These are phyloP conservation scores for Bradynema listronoti DNA, from an alignment of 1,140 invertebrate genomes.

Conservation along the genomic window DNA sequence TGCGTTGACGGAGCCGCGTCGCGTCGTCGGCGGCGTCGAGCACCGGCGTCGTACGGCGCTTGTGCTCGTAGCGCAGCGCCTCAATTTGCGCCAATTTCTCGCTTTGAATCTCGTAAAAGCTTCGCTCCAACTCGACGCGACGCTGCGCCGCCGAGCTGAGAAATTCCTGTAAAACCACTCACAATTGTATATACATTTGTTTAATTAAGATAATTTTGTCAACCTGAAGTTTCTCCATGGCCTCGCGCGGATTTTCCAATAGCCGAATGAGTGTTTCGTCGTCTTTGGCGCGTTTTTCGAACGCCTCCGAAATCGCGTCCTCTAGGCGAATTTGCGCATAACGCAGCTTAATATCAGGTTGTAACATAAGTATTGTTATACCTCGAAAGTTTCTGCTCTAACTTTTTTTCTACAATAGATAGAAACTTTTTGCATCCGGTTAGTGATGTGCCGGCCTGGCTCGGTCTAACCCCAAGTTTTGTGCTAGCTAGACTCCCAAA, in stretches of 20 bases:
- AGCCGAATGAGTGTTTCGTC: constrained; percentile 15
- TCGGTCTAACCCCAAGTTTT: too few relatives aligned
- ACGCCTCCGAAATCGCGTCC: constrained; percentile 1
- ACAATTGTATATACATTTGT: background rate
- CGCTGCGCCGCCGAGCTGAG: constrained; percentile 11
- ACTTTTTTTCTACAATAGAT: too few relatives aligned
- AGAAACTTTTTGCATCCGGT: too few relatives aligned
- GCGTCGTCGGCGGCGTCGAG: background rate
- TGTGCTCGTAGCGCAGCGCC: background rate
- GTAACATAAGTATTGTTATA: too few relatives aligned
- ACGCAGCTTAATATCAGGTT: too few relatives aligned
- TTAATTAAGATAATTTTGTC: background rate
- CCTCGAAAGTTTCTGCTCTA: too few relatives aligned
- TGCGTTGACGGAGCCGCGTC: background rate
- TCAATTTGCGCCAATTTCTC: constrained; percentile 13
- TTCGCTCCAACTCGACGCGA: constrained; percentile 8
- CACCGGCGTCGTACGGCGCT: background rate
- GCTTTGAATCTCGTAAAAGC: constrained; percentile 19
- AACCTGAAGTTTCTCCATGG: constrained; percentile 21
- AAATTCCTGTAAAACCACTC: constrained; percentile 22
- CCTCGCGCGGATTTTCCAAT: constrained; percentile 2
- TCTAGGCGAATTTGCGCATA: constrained; percentile 10
- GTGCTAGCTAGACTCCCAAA: too few relatives aligned
- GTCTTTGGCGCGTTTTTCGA: background rate
- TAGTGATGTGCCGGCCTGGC: too few relatives aligned